Evolutionary conservation across 1,140 invertebrate genomes (phyloP).

Genomic region (Caenorhabditis brenneri): DNA sequence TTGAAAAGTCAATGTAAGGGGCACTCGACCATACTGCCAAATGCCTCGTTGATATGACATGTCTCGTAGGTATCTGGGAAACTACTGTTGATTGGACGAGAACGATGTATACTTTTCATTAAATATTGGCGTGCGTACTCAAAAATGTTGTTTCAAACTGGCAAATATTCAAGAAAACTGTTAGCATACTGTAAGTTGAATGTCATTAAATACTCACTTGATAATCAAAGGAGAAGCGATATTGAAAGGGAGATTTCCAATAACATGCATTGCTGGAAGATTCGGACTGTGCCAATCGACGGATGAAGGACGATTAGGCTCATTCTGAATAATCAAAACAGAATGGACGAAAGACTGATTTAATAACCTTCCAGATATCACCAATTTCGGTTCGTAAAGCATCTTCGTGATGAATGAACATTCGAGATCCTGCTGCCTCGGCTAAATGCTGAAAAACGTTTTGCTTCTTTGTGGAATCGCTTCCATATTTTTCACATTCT

Average conservation of each 20-base stretch:
- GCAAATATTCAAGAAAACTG: no score
- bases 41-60: constrained; percentile 80
- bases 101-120: no score
- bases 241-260: constrained; percentile 97
- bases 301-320: constrained; percentile 2
- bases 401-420: constrained; percentile 84
- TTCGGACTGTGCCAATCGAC: constrained; percentile 53
- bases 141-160: no score
- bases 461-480: background rate
- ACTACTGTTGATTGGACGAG: no score
- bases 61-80: constrained; percentile 79
- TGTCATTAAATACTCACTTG: constrained; percentile 68
- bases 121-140: no score
- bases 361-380: constrained; percentile 76
- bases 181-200: background rate
- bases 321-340: background rate
- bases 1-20: constrained; percentile 94
- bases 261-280: constrained; percentile 75
- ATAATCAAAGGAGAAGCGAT: constrained; percentile 91
- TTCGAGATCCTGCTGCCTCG: constrained; percentile 76
- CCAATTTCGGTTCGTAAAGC: constrained; percentile 83
- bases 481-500: background rate
- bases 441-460: constrained; percentile 76
- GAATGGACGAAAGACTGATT: no score
- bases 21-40: constrained; percentile 84